Conservation (phyloP, 2,888 invertebrate species). For the Imbricaverruca yamaguchii region DNA sequence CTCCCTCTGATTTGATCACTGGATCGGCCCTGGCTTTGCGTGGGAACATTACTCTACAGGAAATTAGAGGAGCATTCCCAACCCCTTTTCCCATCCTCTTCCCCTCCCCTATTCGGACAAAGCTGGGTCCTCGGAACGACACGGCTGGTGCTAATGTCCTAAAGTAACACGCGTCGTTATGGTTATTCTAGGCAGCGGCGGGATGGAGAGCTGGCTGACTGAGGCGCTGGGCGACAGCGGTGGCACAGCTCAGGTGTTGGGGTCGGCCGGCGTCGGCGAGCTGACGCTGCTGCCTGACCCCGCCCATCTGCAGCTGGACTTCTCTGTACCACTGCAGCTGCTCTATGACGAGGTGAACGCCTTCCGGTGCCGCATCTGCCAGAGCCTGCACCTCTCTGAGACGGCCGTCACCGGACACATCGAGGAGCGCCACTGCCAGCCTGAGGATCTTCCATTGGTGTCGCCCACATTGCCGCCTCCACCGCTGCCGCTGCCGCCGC, state of each 20-base stretch:
- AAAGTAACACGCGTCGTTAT: too few species aligned
- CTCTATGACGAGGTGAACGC: conserved; percentile 1
- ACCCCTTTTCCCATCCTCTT: too few species aligned
- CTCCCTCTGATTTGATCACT: too few species aligned
- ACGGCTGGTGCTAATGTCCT: too few species aligned
- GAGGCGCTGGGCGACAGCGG: neutral
- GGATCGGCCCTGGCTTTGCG: too few species aligned
- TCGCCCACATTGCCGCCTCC: neutral
- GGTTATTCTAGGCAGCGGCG: too few species aligned
- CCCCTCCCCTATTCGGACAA: too few species aligned
- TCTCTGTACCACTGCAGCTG: conserved; percentile 6
- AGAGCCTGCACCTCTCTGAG: neutral
- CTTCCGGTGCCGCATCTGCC: conserved; percentile 4
- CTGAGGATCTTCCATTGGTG: neutral
- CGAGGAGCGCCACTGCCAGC: conserved; percentile 1
- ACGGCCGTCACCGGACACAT: neutral
- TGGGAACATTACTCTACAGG: too few species aligned
- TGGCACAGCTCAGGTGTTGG: neutral
- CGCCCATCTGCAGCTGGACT: conserved; percentile 10
- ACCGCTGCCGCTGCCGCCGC: neutral
- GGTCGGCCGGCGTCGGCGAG: neutral
- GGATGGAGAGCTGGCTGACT: conserved; percentile 6
- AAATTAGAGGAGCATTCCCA: too few species aligned
- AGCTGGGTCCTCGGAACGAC: too few species aligned
- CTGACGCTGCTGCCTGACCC: conserved; percentile 10